Conservation (phyloP, 2,888 invertebrate genomes). For the Tetramorium bicarinatum region DNA sequence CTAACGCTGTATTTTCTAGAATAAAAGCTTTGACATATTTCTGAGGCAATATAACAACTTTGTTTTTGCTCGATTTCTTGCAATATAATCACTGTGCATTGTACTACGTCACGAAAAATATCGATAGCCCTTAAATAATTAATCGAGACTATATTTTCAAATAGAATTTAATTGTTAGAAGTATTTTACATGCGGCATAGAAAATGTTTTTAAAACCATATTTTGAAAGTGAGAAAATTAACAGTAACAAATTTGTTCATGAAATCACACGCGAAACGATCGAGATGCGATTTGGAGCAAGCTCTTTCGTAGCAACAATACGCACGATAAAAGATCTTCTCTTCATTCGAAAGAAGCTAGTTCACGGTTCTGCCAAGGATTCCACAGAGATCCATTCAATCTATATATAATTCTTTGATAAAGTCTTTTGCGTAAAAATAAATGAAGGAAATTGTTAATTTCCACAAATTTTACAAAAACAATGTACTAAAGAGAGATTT, state of each 20-base stretch:
- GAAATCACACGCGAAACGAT: slow-evolving; percentile 49
- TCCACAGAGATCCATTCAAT: slow-evolving; percentile 31
- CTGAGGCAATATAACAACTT: background rate
- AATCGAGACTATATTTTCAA: background rate
- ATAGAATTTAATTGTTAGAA: slow-evolving; percentile 13
- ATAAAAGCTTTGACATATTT: no score
- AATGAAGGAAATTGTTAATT: background rate
- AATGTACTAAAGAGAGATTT: background rate
- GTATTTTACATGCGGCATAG: background rate
- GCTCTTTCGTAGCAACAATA: slow-evolving; percentile 41
- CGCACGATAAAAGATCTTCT: slow-evolving; percentile 23
- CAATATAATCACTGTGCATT: slow-evolving; percentile 1
- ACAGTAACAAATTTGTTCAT: slow-evolving; percentile 3
- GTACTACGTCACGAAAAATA: background rate
- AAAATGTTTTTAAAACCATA: slow-evolving; percentile 10
- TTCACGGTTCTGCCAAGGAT: slow-evolving; percentile 54
- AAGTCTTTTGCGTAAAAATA: background rate
- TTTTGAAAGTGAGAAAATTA: slow-evolving; percentile 4
- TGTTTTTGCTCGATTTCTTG: background rate
- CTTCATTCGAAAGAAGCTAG: slow-evolving; percentile 55
- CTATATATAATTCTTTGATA: background rate
- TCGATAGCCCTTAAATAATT: background rate
- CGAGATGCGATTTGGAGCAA: slow-evolving; percentile 34
- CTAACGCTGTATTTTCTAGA: background rate
- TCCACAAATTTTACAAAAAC: background rate